A percentile compares a stretch with the other conserved stretches of the same genome.
Conservation (phyloP, 2,113 vertebrate species). For the Pristiophorus japonicus region DNA sequence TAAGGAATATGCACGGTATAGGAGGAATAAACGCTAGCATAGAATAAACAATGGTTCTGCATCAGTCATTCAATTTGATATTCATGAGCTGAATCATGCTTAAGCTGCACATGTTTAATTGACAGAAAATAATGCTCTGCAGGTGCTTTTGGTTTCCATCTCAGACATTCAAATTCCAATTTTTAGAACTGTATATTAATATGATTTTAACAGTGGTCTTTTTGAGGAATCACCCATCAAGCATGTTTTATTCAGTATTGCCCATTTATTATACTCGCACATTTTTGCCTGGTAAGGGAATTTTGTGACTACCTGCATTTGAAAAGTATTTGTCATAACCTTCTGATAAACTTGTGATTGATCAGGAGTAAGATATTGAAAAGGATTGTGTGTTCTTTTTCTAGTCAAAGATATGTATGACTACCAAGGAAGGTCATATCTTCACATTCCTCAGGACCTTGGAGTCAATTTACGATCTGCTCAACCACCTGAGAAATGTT, state of each 20-base stretch:
- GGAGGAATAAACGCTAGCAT: not conserved
- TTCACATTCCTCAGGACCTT: constrained; percentile 93
- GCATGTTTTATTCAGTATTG: not conserved
- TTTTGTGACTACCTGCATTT: not conserved
- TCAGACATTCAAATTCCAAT: not conserved
- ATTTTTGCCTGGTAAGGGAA: not conserved
- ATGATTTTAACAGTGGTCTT: not conserved
- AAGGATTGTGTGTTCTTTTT: constrained; percentile 40
- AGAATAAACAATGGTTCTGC: not conserved
- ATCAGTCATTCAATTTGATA: not conserved
- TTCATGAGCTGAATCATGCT: not conserved
- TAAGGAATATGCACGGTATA: not conserved
- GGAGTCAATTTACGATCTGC: constrained; percentile 84
- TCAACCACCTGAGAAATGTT: constrained; percentile 89
- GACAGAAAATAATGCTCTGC: not conserved
- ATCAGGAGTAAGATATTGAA: not conserved
- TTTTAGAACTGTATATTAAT: not conserved
- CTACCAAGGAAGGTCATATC: constrained; percentile 94
- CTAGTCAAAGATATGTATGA: constrained; percentile 97
- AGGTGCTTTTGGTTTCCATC: not conserved
- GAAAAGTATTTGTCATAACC: not conserved
- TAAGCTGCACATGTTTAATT: constrained; percentile 7
- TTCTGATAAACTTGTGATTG: not conserved
- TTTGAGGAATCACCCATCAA: not conserved
- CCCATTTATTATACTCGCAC: not conserved